Base-by-base conservation (phyloP, 2,888 invertebrate species). In the Syritta pipiens region DNA sequence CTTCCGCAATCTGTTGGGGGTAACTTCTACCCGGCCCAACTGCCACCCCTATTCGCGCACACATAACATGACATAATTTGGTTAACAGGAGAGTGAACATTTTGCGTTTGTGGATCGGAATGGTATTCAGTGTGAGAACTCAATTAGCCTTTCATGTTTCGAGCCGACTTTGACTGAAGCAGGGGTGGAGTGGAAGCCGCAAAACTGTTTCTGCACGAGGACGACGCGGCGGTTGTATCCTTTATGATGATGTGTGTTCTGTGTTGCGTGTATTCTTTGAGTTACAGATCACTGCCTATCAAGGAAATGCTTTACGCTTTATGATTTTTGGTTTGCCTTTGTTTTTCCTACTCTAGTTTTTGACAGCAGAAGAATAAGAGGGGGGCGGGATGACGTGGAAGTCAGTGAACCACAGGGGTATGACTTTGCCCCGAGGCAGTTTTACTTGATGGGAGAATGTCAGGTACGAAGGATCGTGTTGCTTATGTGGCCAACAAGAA, bases 121-220 rank as follows among this genome's bases (percentile, higher is more conserved):
- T 20, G 22, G 49, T 35, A 44, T 42, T 62, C 53, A 49, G 42
- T 55, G 77, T 44, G 72, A 79, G 77, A 72, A 79, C 77, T 79
- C 72, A 79, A 79, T 79, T 79, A 79, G 77, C 72, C 59, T 79
- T 72, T 79, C 72, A 72, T 79, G 76, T 76, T 76, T 63, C n/a
- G 57, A 69, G 35, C 42, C 69, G 62, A 49, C 71, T 62, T 69
- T 69, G 62, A 69, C 62, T 76, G 42, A 69, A 69, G 44, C 49
- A 67, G 24, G 46, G 19, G 37, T 37, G 37, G 9, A 17, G 37
- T 7, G 37, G 19, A 37, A 37, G 37, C 37, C 37, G 37, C 37
- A 37, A 37, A 37, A 9, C 5, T 14, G 19, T 37, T n/a, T n/a
- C 14, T 14, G 37, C 37, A 37, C 9, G 37, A 37, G 14, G 37